phyloP scores from a whole-genome alignment of 1,140 invertebrate genomes.

The Pogonomyrmex californicus region DNA sequence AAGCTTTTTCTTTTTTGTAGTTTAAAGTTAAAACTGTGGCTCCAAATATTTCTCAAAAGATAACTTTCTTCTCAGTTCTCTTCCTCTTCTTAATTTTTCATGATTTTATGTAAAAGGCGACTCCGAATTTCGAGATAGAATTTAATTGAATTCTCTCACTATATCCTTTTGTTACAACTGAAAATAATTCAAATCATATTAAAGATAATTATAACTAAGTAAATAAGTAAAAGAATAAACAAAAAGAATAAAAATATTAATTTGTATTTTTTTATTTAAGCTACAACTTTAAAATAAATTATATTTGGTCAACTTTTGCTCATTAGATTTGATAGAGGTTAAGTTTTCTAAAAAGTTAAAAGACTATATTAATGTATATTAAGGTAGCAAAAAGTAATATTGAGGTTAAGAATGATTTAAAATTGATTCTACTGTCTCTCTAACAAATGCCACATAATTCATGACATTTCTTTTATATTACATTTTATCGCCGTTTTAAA shows the following conservation, averaged over 20 bases:
- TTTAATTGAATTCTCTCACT: not conserved
- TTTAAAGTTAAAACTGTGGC: not conserved
- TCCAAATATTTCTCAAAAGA: not conserved
- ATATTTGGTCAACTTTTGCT: not conserved
- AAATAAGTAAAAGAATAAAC: not conserved
- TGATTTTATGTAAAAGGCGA: not conserved
- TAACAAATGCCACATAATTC: not conserved
- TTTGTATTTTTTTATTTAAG: not conserved
- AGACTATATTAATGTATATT: not conserved
- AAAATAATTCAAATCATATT: conserved; percentile 35
- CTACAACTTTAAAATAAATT: conserved; percentile 13
- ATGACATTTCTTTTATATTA: not conserved
- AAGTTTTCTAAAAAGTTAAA: conserved; percentile 2
- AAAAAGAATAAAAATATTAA: no score
- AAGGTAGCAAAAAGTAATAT: not conserved
- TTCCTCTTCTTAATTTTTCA: not conserved
- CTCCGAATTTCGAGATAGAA: not conserved
- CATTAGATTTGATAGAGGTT: not conserved
- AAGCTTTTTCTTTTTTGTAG: conserved; percentile 2
- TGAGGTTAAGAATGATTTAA: not conserved
- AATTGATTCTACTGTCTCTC: conserved; percentile 15
- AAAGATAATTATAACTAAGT: not conserved
- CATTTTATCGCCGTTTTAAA: not conserved
- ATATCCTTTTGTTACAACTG: conserved; percentile 7
- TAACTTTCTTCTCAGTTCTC: not conserved